Conservation (phyloP, 2,888 invertebrate genomes). For the Bhutanitis thaidina region DNA sequence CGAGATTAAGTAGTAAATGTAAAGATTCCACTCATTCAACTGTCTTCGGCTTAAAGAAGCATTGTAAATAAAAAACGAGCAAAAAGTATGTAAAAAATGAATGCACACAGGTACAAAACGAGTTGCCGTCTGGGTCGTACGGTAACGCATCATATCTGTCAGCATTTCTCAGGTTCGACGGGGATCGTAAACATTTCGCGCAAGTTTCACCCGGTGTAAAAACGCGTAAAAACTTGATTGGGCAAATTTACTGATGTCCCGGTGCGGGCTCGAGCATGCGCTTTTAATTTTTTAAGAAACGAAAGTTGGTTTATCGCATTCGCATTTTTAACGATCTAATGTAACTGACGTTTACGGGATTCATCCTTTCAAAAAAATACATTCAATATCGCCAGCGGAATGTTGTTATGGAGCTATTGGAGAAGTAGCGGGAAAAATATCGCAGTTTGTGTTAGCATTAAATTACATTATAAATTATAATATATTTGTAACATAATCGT, state of each 20-base stretch:
- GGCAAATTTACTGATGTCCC: background rate
- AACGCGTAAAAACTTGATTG: constrained; percentile 7
- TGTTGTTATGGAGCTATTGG: constrained; percentile 7
- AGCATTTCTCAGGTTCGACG: background rate
- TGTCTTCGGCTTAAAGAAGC: too few species aligned
- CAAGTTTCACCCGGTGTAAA: constrained; percentile 2
- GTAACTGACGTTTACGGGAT: background rate
- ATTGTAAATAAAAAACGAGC: too few species aligned
- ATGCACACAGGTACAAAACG: background rate
- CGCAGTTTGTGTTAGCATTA: too few species aligned
- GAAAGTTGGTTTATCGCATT: constrained; percentile 14
- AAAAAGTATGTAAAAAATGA: background rate
- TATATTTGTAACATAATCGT: too few species aligned
- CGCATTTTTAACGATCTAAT: constrained; percentile 1
- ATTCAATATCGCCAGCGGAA: background rate
- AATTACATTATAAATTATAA: too few species aligned
- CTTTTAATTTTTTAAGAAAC: constrained; percentile 13
- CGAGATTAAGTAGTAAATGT: too few species aligned
- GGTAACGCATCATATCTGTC: background rate
- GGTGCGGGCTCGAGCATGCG: background rate
- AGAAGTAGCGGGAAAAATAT: background rate
- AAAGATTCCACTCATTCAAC: too few species aligned
- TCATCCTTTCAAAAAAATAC: constrained; percentile 4
- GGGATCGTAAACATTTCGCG: constrained; percentile 2
- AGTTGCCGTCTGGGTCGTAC: background rate